These are phyloP conservation scores for Drosophila asahinai DNA, from an alignment of 1,140 invertebrate genomes.

Conservation along the genomic window DNA sequence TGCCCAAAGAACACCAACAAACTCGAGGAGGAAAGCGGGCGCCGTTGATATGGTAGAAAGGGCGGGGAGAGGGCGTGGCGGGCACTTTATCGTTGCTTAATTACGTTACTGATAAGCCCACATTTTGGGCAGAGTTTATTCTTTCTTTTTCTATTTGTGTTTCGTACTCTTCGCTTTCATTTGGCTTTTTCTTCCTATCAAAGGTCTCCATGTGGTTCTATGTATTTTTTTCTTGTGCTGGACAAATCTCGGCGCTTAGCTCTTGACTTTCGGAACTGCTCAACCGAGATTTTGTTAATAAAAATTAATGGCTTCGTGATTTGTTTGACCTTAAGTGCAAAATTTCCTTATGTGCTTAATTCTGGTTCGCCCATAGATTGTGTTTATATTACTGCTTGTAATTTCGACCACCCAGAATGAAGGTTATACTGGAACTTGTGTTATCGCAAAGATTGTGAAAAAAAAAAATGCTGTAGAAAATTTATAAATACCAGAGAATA, in stretches of 20 bases:
- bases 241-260: conserved; percentile 41
- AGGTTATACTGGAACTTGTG: conserved; percentile 1
- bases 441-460: conserved; percentile 1
- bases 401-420: conserved; percentile 32
- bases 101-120: conserved; percentile 80
- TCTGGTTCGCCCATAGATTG: conserved; percentile 23
- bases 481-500: not conserved
- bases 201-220: conserved; percentile 27
- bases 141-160: conserved; percentile 34
- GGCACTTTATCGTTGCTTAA: conserved; percentile 75
- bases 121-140: conserved; percentile 53
- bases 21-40: conserved; percentile 23
- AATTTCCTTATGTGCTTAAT: conserved; percentile 53
- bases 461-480: not conserved
- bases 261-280: conserved; percentile 50
- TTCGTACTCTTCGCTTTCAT: conserved; percentile 19
- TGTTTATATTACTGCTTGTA: conserved; percentile 50
- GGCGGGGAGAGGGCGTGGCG: conserved; percentile 46
- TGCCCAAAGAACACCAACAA: conserved; percentile 7
- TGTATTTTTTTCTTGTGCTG: conserved; percentile 26
- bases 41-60: conserved; percentile 35
- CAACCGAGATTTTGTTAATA: conserved; percentile 78
- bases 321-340: conserved; percentile 69
- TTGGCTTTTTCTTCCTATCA: conserved; percentile 54
- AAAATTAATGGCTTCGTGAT: conserved; percentile 81